phyloP scores from a whole-genome alignment of 2,113 vertebrate genomes.

The Chaetops frenatus region DNA sequence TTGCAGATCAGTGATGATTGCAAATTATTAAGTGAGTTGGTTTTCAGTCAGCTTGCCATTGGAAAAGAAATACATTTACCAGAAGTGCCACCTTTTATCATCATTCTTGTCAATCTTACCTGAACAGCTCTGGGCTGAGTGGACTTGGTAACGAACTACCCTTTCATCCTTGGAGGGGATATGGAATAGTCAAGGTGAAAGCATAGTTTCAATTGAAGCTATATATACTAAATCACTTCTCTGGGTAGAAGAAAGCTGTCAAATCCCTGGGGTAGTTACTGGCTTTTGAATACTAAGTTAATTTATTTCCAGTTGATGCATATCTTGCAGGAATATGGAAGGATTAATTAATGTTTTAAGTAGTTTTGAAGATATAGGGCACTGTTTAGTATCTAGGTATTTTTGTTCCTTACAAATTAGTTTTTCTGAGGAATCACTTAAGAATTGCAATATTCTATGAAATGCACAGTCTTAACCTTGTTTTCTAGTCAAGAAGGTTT shows the following conservation, averaged over 20 bases:
- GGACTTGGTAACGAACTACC: neutral
- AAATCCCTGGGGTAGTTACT: neutral
- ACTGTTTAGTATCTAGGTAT: neutral
- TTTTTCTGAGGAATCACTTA: neutral
- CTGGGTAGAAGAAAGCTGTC: neutral
- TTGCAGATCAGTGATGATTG: neutral
- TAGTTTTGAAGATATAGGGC: neutral
- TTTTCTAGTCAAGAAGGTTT: neutral
- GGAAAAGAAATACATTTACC: neutral
- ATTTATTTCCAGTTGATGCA: conserved; percentile 6
- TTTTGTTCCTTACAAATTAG: neutral
- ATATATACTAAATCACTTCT: neutral
- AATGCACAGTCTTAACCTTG: neutral
- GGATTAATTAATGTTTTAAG: conserved; percentile 39
- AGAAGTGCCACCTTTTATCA: neutral
- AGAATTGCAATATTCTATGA: neutral
- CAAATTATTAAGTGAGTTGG: neutral
- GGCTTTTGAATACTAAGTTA: neutral
- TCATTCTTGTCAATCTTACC: neutral
- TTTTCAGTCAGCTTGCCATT: neutral
- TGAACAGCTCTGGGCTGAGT: neutral
- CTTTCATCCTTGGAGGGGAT: neutral
- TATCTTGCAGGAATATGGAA: conserved; percentile 14
- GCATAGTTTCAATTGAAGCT: neutral
- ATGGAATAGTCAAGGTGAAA: neutral